A percentile compares a stretch with the other conserved stretches of the same genome.
Evolutionary conservation across 2,797 vertebrate species (phyloP).

Genomic region (Platalea minor): DNA sequence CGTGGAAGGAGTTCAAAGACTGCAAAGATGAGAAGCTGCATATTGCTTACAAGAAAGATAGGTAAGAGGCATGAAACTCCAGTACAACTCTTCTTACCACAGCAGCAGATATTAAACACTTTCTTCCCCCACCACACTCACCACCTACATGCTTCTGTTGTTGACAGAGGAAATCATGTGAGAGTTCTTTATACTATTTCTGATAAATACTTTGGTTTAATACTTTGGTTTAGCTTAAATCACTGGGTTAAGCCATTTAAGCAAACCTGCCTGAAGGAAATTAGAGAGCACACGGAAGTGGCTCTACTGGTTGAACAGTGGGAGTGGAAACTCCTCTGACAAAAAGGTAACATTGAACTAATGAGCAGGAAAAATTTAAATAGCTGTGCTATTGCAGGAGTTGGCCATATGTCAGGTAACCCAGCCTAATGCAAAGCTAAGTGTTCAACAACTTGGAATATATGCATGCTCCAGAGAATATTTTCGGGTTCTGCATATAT

Average conservation of each 20-base stretch:
- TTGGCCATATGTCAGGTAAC: not conserved
- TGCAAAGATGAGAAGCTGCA: not conserved
- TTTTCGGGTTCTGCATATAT: not conserved
- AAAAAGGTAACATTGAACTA: not conserved
- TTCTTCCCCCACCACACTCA: not conserved
- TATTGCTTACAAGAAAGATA: not conserved
- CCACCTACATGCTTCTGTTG: not conserved
- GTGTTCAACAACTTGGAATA: not conserved
- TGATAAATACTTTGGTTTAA: not conserved
- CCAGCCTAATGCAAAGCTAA: not conserved
- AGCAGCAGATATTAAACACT: not conserved
- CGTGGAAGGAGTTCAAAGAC: not conserved
- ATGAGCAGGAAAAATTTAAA: not conserved
- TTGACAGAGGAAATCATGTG: not conserved
- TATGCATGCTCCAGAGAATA: not conserved
- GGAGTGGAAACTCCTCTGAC: not conserved
- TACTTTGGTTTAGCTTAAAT: not conserved
- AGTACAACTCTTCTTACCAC: not conserved
- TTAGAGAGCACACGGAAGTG: not conserved
- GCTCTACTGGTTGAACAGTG: not conserved
- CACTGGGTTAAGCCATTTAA: not conserved
- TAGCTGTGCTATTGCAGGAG: not conserved
- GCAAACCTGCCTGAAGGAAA: not conserved
- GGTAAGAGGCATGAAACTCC: not conserved
- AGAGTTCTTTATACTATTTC: not conserved